phyloP scores from a whole-genome alignment of 2,113 vertebrate species.

The Notarius quadriscutis region DNA sequence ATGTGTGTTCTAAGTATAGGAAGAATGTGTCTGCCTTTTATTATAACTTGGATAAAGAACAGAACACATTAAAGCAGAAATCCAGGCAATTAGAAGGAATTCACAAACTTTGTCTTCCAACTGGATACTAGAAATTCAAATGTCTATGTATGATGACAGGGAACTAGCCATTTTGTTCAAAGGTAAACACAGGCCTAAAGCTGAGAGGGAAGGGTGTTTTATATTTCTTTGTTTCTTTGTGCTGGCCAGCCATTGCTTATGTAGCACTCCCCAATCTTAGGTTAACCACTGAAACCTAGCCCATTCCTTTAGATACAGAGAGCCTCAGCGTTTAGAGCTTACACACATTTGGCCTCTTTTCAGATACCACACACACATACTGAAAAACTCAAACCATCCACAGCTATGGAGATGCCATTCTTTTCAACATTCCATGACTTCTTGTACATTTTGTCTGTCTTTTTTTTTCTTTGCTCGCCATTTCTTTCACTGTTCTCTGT shows the following conservation, averaged over 20 bases:
- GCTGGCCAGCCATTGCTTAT: conserved; percentile 55
- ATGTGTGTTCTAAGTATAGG: neutral
- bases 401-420: conserved; percentile 39
- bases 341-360: conserved; percentile 53
- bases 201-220: conserved; percentile 53
- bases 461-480: neutral
- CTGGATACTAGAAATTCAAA: conserved; percentile 56
- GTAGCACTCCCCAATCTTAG: conserved; percentile 60
- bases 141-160: conserved; percentile 37
- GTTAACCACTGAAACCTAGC: conserved; percentile 69
- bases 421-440: conserved; percentile 34
- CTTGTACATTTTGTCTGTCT: conserved; percentile 23
- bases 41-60: neutral
- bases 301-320: conserved; percentile 58
- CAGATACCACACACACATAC: conserved; percentile 51
- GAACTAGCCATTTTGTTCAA: conserved; percentile 45
- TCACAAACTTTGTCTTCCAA: neutral
- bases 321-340: conserved; percentile 52
- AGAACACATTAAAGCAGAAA: neutral
- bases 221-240: conserved; percentile 59
- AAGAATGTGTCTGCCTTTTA: neutral
- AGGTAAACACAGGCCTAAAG: conserved; percentile 39
- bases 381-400: conserved; percentile 21
- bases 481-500: conserved; percentile 15
- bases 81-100: neutral